A percentile compares a stretch with the other conserved stretches of the same genome.
Evolutionary conservation across 2,888 invertebrate species (phyloP).

Genomic region (Nebria brevicollis): DNA sequence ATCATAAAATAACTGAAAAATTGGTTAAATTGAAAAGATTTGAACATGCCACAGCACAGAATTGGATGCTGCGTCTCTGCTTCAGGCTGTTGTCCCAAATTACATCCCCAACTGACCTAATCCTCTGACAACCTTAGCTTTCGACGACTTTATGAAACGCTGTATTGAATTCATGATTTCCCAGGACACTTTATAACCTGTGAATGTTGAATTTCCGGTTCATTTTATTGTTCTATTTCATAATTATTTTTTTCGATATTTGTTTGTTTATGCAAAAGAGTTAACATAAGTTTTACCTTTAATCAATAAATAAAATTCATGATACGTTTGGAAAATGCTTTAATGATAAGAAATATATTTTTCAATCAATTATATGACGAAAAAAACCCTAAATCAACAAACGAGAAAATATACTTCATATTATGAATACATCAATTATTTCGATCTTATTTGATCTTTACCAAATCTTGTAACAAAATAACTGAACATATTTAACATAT

Average conservation of each 20-base stretch:
- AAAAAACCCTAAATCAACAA: background rate
- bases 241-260: too few relatives aligned
- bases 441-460: background rate
- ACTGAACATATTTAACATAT: too few relatives aligned
- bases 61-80: background rate
- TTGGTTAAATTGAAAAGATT: conserved; percentile 4
- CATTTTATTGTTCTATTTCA: conserved; percentile 6
- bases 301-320: too few relatives aligned
- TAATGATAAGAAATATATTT: too few relatives aligned
- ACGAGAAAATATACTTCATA: conserved; percentile 13
- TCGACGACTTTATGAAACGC: background rate
- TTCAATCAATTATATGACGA: too few relatives aligned
- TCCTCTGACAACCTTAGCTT: conserved; percentile 7
- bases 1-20: background rate
- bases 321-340: too few relatives aligned
- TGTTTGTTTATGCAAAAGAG: too few relatives aligned
- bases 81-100: background rate
- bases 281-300: too few relatives aligned
- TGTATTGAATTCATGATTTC: conserved; percentile 14
- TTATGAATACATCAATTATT: background rate
- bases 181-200: background rate
- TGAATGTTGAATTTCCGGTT: conserved; percentile 19
- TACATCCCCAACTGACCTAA: conserved; percentile 11
- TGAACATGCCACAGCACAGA: background rate
- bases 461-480: too few relatives aligned